These are phyloP conservation scores for Apotomis capreana DNA, from an alignment of 2,888 invertebrate genomes.

Conservation along the genomic window DNA sequence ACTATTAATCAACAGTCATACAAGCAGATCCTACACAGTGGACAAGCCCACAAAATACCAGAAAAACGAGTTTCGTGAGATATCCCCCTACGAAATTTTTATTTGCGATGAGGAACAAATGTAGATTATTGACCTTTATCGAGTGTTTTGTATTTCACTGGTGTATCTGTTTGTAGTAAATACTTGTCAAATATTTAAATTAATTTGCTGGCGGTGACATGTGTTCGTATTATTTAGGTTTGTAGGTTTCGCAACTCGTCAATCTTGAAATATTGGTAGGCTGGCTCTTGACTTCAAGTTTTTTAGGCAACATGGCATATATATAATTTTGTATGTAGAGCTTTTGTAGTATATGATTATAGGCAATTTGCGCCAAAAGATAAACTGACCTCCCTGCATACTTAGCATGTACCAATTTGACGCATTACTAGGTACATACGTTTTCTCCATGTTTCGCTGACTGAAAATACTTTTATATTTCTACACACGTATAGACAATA, in stretches of 20 bases:
- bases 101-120: not conserved
- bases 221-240: not conserved
- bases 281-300: not conserved
- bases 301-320: not conserved
- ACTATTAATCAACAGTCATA: not conserved
- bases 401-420: too few species aligned
- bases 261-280: too few species aligned
- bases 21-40: not conserved
- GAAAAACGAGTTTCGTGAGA: conserved; percentile 11
- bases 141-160: not conserved
- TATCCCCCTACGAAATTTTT: conserved; percentile 5
- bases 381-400: too few species aligned
- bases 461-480: too few species aligned
- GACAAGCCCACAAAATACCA: not conserved
- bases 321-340: too few species aligned
- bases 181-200: not conserved
- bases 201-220: not conserved
- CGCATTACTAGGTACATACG: too few species aligned
- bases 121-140: conserved; percentile 6
- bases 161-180: conserved; percentile 6
- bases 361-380: too few species aligned
- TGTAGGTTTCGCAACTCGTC: too few species aligned
- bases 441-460: too few species aligned
- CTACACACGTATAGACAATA: too few species aligned
- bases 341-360: too few species aligned